phyloP scores from a whole-genome alignment of 2,113 vertebrate genomes.

The Corythornis madagascariensis region DNA sequence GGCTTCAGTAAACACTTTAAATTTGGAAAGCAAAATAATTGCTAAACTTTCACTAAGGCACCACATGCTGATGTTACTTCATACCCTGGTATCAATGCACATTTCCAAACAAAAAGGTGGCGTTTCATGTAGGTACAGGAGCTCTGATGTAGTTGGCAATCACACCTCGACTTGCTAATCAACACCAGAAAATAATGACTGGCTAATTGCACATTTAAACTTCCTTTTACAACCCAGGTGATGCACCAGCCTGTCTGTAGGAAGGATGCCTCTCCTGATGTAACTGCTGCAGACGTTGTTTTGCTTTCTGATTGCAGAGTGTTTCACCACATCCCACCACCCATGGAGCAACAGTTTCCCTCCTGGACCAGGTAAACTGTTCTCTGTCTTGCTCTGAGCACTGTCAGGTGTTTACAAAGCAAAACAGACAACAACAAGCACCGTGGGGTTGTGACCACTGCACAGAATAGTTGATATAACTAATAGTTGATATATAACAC shows the following conservation, averaged over 20 bases:
- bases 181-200: conserved; percentile 1
- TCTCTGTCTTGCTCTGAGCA: neutral
- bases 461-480: neutral
- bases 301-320: neutral
- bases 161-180: conserved; percentile 36
- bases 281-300: neutral
- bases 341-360: neutral
- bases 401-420: neutral
- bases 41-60: conserved; percentile 15
- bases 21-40: neutral
- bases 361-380: neutral
- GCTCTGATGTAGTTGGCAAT: neutral
- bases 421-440: neutral
- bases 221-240: neutral
- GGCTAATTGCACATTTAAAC: conserved; percentile 32
- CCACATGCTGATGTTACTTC: neutral
- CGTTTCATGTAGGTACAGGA: neutral
- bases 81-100: neutral
- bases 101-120: neutral
- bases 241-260: neutral
- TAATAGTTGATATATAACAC: too few relatives aligned
- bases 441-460: neutral
- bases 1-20: conserved; percentile 23
- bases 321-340: neutral
- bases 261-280: neutral